These are phyloP conservation scores for Aspidiotus rigidus DNA, from an alignment of 2,888 invertebrate genomes.

Conservation along the genomic window DNA sequence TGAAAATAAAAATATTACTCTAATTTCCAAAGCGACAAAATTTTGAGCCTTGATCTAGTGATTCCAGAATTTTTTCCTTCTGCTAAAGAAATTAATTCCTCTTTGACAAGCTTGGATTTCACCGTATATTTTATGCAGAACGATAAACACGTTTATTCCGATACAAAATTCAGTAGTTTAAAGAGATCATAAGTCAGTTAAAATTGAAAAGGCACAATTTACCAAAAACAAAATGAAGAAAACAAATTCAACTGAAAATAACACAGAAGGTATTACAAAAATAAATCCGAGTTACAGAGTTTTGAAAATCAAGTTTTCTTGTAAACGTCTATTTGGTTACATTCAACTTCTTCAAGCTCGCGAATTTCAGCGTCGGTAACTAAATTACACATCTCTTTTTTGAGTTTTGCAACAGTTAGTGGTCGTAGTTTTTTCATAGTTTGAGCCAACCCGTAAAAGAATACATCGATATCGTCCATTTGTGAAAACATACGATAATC, in stretches of 20 bases:
- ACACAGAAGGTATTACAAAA: neutral
- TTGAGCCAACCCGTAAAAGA: slow-evolving; percentile 34
- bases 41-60: no score
- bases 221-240: neutral
- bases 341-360: slow-evolving; percentile 32
- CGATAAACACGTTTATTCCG: no score
- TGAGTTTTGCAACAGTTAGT: slow-evolving; percentile 35
- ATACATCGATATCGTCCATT: slow-evolving; percentile 35
- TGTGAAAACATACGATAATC: slow-evolving; percentile 21
- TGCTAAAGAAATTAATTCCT: no score
- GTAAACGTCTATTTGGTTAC: neutral
- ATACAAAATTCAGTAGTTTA: no score
- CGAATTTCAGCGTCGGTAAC: slow-evolving; percentile 35
- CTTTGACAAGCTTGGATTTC: no score
- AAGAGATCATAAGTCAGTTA: no score
- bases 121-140: no score
- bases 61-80: no score
- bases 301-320: neutral
- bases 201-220: neutral
- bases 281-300: neutral
- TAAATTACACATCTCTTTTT: slow-evolving; percentile 32
- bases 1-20: no score
- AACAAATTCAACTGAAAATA: neutral
- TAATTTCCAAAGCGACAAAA: no score
- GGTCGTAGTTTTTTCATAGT: slow-evolving; percentile 35